A percentile compares a stretch with the other conserved stretches of the same genome.
Conservation (phyloP, 2,113 vertebrate genomes). For the Pagrus major region DNA sequence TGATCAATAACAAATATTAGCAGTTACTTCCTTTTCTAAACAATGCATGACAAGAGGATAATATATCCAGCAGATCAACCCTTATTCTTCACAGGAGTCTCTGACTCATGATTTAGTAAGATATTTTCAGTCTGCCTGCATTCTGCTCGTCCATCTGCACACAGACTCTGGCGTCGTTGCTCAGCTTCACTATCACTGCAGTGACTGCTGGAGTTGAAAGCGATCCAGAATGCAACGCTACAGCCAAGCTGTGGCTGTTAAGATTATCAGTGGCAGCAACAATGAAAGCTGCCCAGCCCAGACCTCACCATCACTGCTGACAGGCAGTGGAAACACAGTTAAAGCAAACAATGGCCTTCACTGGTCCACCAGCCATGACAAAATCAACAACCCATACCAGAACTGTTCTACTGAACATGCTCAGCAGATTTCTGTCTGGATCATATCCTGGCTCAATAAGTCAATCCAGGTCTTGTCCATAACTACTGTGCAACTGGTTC, state of each 20-base stretch:
- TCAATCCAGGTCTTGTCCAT: conserved; percentile 7
- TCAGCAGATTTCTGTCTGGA: conserved; percentile 69
- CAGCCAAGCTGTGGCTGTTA: conserved; percentile 52
- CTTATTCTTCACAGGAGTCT: conserved; percentile 31
- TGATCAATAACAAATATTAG: conserved; percentile 16
- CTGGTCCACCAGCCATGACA: conserved; percentile 48
- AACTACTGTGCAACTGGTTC: background rate
- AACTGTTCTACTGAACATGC: conserved; percentile 48
- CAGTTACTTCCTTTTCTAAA: background rate
- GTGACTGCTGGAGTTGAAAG: conserved; percentile 64
- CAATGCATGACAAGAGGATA: background rate
- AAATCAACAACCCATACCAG: conserved; percentile 69
- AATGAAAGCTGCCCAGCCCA: conserved; percentile 49
- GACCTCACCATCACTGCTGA: conserved; percentile 58
- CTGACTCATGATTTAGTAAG: conserved; percentile 57
- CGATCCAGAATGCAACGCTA: conserved; percentile 59
- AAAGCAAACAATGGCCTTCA: conserved; percentile 71
- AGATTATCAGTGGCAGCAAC: conserved; percentile 66
- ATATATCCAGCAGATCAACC: conserved; percentile 9
- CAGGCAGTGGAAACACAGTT: conserved; percentile 68
- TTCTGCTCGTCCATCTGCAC: conserved; percentile 71
- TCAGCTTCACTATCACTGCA: conserved; percentile 42
- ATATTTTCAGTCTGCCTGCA: conserved; percentile 55
- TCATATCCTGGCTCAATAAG: conserved; percentile 36
- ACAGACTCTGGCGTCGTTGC: conserved; percentile 50